Conservation (phyloP, 2,113 vertebrate species). For the Coptodon rendalli region DNA sequence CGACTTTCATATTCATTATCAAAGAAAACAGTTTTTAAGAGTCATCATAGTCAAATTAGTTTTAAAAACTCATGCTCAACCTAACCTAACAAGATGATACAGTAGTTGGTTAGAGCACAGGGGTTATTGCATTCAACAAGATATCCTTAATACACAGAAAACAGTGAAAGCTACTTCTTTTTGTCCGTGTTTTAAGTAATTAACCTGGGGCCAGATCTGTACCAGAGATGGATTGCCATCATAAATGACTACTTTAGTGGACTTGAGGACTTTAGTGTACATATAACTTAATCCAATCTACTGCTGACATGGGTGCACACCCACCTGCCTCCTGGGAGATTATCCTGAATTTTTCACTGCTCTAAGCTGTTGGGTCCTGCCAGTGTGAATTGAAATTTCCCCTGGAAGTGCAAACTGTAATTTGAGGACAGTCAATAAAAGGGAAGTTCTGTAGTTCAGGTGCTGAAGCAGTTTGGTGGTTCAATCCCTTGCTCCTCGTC, state of each 20-base stretch:
- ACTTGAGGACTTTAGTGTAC: neutral
- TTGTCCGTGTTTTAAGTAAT: neutral
- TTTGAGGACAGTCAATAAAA: slow-evolving; percentile 4
- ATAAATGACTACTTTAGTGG: neutral
- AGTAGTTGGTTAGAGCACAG: neutral
- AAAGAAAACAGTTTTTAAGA: neutral
- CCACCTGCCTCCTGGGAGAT: neutral
- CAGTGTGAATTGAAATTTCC: slow-evolving; percentile 42
- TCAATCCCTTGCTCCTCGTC: neutral
- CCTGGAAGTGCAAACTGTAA: neutral
- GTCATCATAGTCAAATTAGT: neutral
- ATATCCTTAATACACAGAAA: neutral
- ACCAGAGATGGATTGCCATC: neutral
- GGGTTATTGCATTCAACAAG: neutral
- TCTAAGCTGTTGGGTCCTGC: slow-evolving; percentile 4
- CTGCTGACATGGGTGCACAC: neutral
- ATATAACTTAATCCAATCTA: neutral
- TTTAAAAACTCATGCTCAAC: neutral
- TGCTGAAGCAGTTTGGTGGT: neutral
- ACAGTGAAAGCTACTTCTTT: neutral
- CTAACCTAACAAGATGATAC: neutral
- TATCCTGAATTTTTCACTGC: neutral
- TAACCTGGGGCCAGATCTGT: neutral
- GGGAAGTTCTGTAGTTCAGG: neutral
- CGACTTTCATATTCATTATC: neutral